Base-by-base conservation (phyloP, 2,113 vertebrate genomes). In the Dipodomys stephensi region DNA sequence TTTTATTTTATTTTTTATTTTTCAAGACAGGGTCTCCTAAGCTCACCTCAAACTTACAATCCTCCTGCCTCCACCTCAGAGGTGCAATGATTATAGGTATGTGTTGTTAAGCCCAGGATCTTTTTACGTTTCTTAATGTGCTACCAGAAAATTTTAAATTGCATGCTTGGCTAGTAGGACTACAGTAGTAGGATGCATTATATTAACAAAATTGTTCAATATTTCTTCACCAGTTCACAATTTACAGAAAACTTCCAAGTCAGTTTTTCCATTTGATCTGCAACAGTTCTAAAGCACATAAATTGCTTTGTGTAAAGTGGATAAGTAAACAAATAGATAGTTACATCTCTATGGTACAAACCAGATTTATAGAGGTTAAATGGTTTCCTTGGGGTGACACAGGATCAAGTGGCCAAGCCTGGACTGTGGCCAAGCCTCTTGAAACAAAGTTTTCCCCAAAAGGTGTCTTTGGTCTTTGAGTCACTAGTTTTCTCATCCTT, bases 401-500 rank as follows among this genome's bases (percentile, higher is more conserved):
- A 90, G 77, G 71, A 69, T 16, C 35, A 68, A 82, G 23, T 18
- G 35, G n/a, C 32, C 74, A 83, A 65, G 30, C 46, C 20, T 86
- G 72, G 25, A 49, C 28, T 2, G 35, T 8, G 27, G 16, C 49
- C 32, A 60, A 27, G 20, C 49, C 46, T 93, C 57, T 68, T 32
- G 44, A 83, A 82, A 76, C 87, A 86, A 90, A 68, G 88, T 76
- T 57, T 74, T 18, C 64, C 87, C 32, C 53, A 76, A 62, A 91
- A 90, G 35, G 64, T 74, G 25, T 9, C 20, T 25, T 68, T 23
- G 60, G 16, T 46, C 60, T 80, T 80, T 53, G 22, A 60, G 60
- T 76, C 25, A 4, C 30, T 53, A 60, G 89, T 79, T 92, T 64
- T 97, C 62, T 88, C 77, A 93, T 76, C 91, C 16, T 92, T 22